Base-by-base conservation (phyloP, 2,113 vertebrate species). In the Ariopsis seemanni region DNA sequence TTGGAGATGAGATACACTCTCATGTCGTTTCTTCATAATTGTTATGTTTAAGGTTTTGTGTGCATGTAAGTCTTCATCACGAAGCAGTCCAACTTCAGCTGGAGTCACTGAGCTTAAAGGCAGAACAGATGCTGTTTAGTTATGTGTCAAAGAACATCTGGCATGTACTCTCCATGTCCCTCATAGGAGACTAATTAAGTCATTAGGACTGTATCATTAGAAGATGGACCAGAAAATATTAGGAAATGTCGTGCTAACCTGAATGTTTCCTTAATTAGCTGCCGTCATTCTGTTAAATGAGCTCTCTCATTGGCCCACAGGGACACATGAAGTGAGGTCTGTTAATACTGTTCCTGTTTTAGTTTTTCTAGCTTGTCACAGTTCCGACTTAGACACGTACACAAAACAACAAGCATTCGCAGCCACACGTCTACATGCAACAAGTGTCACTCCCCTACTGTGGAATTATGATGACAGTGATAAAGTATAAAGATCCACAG, bases 111-210 rank as follows among this genome's bases (percentile, higher is more conserved):
- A 84, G 86, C 82, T 87, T 88, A 79, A 90, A 82, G 86, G 58
- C 82, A 92, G 89, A 88, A 91, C 82, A 91, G 90, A 81, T 85
- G 91, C 60, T 87, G 89, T n/a, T 92, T 86, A 91, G 90, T 92
- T 79, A 93, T 94, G 90, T 92, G 90, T 92, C 90, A 93, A 58
- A 88, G 92, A 94, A 93, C 93, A 93, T 92, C 93, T 96, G 92
- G 67, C 30, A 53, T 87, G 81, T 80, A 85, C 58, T 88, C 92
- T 92, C 79, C n/a, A 14, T 48, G 71, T 90, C 94, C 90, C 91
- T 93, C 87, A 89, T 90, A 92, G 92, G 92, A 95, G 95, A 95
- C 88, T 94, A 93, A 93, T 86, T 90, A 90, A 93, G 90, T 95
- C 86, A 88, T 95, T 95, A 93, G 93, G 87, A 89, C 18, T 89